phyloP scores from a whole-genome alignment of 2,888 invertebrate genomes.

The Xanthorhoe designata region DNA sequence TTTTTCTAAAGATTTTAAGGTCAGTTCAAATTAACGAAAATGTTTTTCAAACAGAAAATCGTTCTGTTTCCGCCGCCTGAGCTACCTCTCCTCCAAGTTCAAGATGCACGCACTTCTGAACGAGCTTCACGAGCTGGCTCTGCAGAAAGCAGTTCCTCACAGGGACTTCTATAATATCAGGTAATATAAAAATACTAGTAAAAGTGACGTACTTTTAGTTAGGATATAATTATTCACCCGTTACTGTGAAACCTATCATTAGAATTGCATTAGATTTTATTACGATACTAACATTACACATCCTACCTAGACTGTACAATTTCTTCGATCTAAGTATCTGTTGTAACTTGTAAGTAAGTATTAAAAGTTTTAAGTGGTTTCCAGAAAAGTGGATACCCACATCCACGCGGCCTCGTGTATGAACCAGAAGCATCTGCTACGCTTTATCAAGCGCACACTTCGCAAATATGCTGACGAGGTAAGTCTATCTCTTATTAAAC shows the following conservation, averaged over 20 bases:
- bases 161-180: constrained; percentile 99
- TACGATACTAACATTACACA: too few relatives aligned
- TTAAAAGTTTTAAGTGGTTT: not conserved
- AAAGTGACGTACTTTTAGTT: not conserved
- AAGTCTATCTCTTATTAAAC: not conserved
- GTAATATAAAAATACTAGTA: too few relatives aligned
- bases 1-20: too few relatives aligned
- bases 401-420: constrained; percentile 99
- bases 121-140: constrained; percentile 96
- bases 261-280: too few relatives aligned
- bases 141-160: constrained; percentile 98
- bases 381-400: constrained; percentile 96
- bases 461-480: constrained; percentile 92
- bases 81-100: constrained; percentile 97
- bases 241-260: too few relatives aligned
- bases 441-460: constrained; percentile 98
- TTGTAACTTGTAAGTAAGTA: not conserved
- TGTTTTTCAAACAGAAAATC: constrained; percentile 89
- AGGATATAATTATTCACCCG: too few relatives aligned
- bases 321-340: not conserved
- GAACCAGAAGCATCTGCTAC: constrained; percentile 98
- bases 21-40: too few relatives aligned
- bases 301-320: too few relatives aligned
- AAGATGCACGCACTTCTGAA: constrained; percentile 97
- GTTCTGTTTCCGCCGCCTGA: constrained; percentile 96